Evolutionary conservation across 2,888 invertebrate species (phyloP), one percentile per base, ranked within the genome.

Genomic region (Drosophila neoperkinsi): DNA sequence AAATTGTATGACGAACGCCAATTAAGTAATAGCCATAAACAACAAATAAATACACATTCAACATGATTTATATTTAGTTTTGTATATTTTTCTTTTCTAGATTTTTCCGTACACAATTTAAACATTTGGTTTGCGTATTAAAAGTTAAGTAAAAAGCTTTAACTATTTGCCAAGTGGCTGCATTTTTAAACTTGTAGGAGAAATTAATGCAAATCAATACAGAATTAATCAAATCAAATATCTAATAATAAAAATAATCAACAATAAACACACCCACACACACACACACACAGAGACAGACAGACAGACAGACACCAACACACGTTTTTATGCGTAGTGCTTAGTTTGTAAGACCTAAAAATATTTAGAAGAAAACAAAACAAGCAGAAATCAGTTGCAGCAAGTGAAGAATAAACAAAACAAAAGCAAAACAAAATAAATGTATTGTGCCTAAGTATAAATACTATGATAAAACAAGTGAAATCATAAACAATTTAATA

Each of bases 361-460:
- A 83, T 78, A 78, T 78, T 71, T 88, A 85, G 69, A 57, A 62
- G 34, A 36, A 36, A 36, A 36, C 2, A 18, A 18, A 36, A 18
- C 16, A 18, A 36, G 38, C 74, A 4, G 72, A 77, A 70, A 33
- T n/a, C 33, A 66, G 53, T 71, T 72, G 64, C 66, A 61, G 71
- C 66, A 73, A 63, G 64, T 65, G 52, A 64, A 66, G 33, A 59
- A 70, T 46, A 71, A 61, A 72, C 50, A 70, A 77, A 65, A 56
- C 41, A 55, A 49, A 64, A 59, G 57, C 50, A 66, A 84, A 73
- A 72, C 31, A 76, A 87, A 84, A 87, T 89, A 81, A 86, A 89
- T 87, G 74, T 89, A 87, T 87, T 90, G 87, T 87, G 87, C 87
- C 87, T 87, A 87, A 89, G 85, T 84, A 82, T 89, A 84, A 76